phyloP scores from a whole-genome alignment of 23 tunicate species.

The Styela clava region DNA sequence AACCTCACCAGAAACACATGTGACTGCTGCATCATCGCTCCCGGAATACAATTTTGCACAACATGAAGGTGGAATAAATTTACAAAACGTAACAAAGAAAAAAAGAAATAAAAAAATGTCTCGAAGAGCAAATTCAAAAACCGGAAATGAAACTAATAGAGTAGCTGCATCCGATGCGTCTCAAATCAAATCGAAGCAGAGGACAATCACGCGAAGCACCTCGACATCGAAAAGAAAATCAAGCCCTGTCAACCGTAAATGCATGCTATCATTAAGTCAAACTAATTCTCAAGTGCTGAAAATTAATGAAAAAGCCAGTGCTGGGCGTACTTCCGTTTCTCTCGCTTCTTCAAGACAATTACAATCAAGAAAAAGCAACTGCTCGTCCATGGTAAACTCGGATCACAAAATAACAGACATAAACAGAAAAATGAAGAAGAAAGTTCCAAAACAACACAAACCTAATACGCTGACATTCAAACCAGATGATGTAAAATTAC shows the following conservation, averaged over 20 bases:
- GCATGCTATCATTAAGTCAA: neutral
- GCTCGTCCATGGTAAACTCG: neutral
- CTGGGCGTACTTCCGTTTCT: neutral
- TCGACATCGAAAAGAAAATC: neutral
- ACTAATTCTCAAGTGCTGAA: neutral
- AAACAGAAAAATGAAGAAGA: neutral
- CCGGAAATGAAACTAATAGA: neutral
- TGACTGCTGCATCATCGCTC: neutral
- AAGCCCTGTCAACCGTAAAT: neutral
- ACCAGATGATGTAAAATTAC: neutral
- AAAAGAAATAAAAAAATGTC: too few relatives aligned
- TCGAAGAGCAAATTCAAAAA: neutral
- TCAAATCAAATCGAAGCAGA: neutral
- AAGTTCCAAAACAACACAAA: neutral
- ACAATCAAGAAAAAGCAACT: too few relatives aligned
- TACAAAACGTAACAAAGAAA: neutral
- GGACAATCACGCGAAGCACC: neutral
- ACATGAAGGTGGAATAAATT: neutral
- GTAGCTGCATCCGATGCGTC: neutral
- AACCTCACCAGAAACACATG: neutral
- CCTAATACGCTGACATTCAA: neutral
- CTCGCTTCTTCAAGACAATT: neutral
- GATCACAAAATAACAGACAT: neutral
- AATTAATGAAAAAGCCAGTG: neutral
- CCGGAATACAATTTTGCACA: neutral